A percentile compares a stretch with the other conserved stretches of the same genome.
Conservation (phyloP, 2,888 invertebrate species). For the Nephrotoma flavescens region DNA sequence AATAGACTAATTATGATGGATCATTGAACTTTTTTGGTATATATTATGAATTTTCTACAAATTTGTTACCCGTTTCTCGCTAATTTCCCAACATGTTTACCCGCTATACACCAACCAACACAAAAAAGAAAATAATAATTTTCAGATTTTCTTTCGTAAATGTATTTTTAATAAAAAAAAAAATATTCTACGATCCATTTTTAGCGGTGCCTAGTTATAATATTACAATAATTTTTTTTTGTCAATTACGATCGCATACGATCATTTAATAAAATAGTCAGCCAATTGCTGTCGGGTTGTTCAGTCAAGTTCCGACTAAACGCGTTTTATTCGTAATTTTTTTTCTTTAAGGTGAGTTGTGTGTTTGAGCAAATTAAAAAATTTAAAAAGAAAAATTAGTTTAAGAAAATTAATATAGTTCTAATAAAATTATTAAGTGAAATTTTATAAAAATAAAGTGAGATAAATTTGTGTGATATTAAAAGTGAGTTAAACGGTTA, state of each 20-base stretch:
- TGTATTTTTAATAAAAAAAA: background rate
- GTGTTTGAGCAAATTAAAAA: background rate
- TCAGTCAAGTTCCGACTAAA: slow-evolving; percentile 32
- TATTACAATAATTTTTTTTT: slow-evolving; percentile 1
- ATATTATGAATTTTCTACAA: background rate
- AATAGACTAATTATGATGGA: background rate
- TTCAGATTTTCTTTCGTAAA: background rate
- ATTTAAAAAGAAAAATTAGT: background rate
- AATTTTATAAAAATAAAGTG: background rate
- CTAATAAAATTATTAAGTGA: background rate
- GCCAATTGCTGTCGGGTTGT: slow-evolving; percentile 35
- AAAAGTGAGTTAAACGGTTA: background rate
- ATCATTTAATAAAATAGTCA: slow-evolving; percentile 29
- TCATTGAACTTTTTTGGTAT: background rate
- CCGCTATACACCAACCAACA: background rate
- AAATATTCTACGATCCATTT: slow-evolving; percentile 30
- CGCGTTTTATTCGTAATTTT: slow-evolving; percentile 30
- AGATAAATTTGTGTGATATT: background rate
- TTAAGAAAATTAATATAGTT: background rate
- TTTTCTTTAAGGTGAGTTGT: slow-evolving; percentile 32
- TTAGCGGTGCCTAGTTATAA: slow-evolving; percentile 29
- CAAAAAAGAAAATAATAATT: background rate
- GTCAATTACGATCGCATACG: slow-evolving; percentile 20
- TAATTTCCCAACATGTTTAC: background rate
- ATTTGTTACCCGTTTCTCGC: background rate